Evolutionary conservation across 2,888 invertebrate genomes (phyloP), one percentile per base, ranked within the genome.

Genomic region (Ennomos quercinarius): DNA sequence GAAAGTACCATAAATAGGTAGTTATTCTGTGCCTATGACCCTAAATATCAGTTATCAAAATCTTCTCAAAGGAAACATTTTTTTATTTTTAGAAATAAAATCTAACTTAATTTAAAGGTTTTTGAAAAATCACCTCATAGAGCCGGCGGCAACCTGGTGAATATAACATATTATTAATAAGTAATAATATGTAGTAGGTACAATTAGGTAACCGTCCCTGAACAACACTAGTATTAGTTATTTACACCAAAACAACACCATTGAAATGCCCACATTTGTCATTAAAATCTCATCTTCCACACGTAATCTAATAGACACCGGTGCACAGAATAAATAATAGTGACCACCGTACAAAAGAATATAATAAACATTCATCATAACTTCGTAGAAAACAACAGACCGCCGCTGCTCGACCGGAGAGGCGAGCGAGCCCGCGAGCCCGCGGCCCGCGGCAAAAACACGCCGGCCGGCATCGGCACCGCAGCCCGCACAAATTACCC

Each of bases 401-500:
- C 13, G 40, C 37, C 68, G 63, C 17, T 17, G 17, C 27, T 27
- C 27, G 74, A 67, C 70, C 70, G 71, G 27, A 17, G 17, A 17
- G 17, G n/a, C n/a, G n/a, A n/a, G n/a, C n/a, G n/a, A n/a, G n/a
- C n/a, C 17, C 10, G 72, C 72, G 68, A 4, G 47, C 43, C 64
- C 68, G 66, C 77, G 69, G 72, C 70, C 68, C 60, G 61, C 66
- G 70, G 66, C 50, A 39, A 57, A 45, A 49, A 57, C 48, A 27
- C 10, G 17, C 34, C n/a, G 44, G 9, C 37, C 10, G 1, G 34
- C 43, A n/a, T 76, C 78, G 73, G 64, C 74, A 71, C 74, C 73
- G 66, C 73, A 64, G 73, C 73, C 73, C 63, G 71, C 74, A 83
- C 85, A 86, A 86, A 87, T 86, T 83, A 83, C 79, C 77, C 71